These are phyloP conservation scores for Ochropleura plecta DNA, from an alignment of 2,888 invertebrate genomes.

Conservation along the genomic window DNA sequence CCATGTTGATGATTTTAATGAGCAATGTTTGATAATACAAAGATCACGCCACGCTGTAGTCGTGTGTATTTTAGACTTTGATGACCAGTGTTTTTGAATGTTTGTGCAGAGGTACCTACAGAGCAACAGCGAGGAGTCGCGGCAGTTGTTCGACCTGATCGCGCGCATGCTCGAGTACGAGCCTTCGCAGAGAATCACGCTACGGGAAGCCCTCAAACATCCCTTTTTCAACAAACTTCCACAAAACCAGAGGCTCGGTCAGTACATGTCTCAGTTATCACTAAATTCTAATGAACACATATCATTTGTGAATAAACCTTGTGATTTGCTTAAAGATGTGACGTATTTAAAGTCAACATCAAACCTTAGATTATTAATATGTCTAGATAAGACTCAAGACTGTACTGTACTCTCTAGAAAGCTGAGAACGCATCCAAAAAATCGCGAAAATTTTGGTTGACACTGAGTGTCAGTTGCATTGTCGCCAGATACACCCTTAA, in stretches of 20 bases:
- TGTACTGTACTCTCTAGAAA: no score
- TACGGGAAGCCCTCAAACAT: slow-evolving; percentile 97
- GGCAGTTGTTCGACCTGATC: slow-evolving; percentile 98
- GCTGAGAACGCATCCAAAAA: no score
- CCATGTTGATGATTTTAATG: neutral
- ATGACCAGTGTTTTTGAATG: slow-evolving; percentile 2
- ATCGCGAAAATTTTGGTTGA: no score
- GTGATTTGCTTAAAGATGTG: neutral
- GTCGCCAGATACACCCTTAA: no score
- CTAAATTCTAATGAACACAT: neutral
- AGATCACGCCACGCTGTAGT: neutral
- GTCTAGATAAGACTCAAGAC: no score
- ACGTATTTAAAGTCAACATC: neutral
- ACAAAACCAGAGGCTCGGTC: slow-evolving; percentile 93
- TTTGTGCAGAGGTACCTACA: slow-evolving; percentile 95
- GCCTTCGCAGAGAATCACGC: slow-evolving; percentile 96
- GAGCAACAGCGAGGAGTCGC: slow-evolving; percentile 97
- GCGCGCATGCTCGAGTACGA: slow-evolving; percentile 99
- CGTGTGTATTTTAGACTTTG: neutral
- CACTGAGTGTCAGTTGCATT: no score
- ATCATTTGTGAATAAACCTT: slow-evolving; percentile 13
- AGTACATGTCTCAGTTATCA: slow-evolving; percentile 60
- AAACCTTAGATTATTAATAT: neutral
- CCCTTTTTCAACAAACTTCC: slow-evolving; percentile 98
- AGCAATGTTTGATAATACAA: neutral